These are phyloP conservation scores for Coregonus ussuriensis DNA, from an alignment of 2,797 vertebrate genomes.

Conservation along the genomic window DNA sequence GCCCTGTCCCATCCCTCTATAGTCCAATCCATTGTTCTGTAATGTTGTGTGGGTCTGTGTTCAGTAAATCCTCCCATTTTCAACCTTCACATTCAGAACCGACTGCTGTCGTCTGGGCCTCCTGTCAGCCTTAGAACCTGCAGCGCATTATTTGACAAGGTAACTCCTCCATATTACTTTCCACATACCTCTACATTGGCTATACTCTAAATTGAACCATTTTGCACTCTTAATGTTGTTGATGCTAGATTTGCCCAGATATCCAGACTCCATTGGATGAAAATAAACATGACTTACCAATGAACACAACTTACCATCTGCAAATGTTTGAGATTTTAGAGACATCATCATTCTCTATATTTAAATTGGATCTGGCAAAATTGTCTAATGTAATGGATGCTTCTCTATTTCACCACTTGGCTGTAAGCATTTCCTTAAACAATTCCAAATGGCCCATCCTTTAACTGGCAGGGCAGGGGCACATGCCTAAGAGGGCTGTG, in stretches of 20 bases:
- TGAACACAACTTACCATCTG: not conserved
- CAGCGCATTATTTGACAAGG: slow-evolving; percentile 85
- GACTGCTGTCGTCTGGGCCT: slow-evolving; percentile 83
- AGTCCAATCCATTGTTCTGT: slow-evolving; percentile 49
- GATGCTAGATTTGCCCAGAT: slow-evolving; percentile 29
- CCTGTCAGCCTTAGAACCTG: slow-evolving; percentile 85
- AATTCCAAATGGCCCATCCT: slow-evolving; percentile 27
- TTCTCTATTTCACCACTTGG: not conserved
- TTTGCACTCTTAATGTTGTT: slow-evolving; percentile 43
- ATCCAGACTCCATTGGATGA: not conserved
- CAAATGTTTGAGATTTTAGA: slow-evolving; percentile 44
- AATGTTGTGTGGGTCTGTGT: slow-evolving; percentile 69
- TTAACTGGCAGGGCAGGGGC: slow-evolving; percentile 56
- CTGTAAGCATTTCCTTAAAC: slow-evolving; percentile 9
- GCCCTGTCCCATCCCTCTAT: slow-evolving; percentile 5
- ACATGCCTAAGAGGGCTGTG: slow-evolving; percentile 64
- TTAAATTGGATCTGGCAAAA: slow-evolving; percentile 16
- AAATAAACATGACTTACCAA: not conserved
- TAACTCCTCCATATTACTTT: slow-evolving; percentile 74
- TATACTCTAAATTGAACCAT: slow-evolving; percentile 51
- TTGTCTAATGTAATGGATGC: not conserved
- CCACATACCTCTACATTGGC: slow-evolving; percentile 68
- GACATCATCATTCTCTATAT: slow-evolving; percentile 56
- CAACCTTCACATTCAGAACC: slow-evolving; percentile 83
- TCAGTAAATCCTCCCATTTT: slow-evolving; percentile 54